A percentile compares a stretch with the other conserved stretches of the same genome.
Conservation (phyloP, 2,113 vertebrate genomes). For the Esox niger region DNA sequence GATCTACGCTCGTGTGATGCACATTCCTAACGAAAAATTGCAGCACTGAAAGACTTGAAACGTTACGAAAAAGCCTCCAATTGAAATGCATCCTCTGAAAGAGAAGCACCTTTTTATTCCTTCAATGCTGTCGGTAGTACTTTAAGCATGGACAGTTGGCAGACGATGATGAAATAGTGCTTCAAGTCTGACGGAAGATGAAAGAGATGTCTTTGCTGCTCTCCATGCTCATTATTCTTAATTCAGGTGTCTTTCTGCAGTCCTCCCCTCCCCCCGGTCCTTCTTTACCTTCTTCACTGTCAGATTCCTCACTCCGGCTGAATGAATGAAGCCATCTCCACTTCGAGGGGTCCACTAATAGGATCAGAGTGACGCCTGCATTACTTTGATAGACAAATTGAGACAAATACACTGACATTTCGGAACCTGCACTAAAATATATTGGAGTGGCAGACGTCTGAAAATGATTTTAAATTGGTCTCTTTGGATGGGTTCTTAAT, state of each 20-base stretch:
- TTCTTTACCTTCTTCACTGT: conserved; percentile 33
- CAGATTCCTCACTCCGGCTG: conserved; percentile 43
- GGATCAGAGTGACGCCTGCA: conserved; percentile 55
- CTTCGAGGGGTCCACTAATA: conserved; percentile 48
- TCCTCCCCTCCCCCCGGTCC: conserved; percentile 17
- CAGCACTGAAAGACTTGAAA: background rate
- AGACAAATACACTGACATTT: conserved; percentile 62
- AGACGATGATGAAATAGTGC: conserved; percentile 59
- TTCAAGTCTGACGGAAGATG: conserved; percentile 57
- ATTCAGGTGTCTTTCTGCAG: conserved; percentile 64
- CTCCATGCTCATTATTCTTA: conserved; percentile 68
- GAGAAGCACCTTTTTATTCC: conserved; percentile 42
- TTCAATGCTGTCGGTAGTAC: conserved; percentile 37
- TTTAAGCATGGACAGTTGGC: conserved; percentile 48
- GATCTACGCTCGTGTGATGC: background rate
- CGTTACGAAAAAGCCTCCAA: background rate
- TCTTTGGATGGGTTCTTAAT: too few relatives aligned
- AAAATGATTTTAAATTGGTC: too few relatives aligned
- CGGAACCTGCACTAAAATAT: background rate
- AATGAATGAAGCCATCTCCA: conserved; percentile 56
- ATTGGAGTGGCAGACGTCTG: too few relatives aligned
- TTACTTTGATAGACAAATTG: conserved; percentile 66
- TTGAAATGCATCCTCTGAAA: conserved; percentile 48
- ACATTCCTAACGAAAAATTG: background rate
- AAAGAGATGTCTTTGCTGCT: conserved; percentile 67